phyloP scores from a whole-genome alignment of 2,113 vertebrate genomes.

The Polypterus senegalus region DNA sequence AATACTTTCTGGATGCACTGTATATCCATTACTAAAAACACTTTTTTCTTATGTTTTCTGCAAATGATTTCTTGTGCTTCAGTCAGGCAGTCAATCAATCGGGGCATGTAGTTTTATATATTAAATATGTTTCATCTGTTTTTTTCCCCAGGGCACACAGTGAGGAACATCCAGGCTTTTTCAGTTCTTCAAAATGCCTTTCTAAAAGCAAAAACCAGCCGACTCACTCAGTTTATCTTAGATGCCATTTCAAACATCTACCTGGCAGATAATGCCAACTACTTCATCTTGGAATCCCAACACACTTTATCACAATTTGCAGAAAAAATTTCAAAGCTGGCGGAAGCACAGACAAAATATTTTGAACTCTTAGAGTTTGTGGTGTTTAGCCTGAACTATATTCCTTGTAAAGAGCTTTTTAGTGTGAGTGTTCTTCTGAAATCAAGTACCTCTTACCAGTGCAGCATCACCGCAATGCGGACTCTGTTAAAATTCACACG shows the following conservation, averaged over 20 bases:
- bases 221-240: conserved; percentile 79
- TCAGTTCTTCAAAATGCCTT: conserved; percentile 91
- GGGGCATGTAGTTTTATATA: not conserved
- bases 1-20: no score
- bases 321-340: conserved; percentile 78
- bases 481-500: conserved; percentile 80
- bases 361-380: conserved; percentile 95
- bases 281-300: conserved; percentile 92
- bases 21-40: no score
- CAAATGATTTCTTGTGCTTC: no score
- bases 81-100: no score
- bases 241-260: conserved; percentile 91
- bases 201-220: conserved; percentile 79
- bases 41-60: no score
- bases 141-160: conserved; percentile 66
- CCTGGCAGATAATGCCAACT: conserved; percentile 83
- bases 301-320: conserved; percentile 90
- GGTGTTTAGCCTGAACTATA: conserved; percentile 92
- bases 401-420: conserved; percentile 96
- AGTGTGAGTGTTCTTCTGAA: conserved; percentile 94
- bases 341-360: conserved; percentile 86
- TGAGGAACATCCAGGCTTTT: conserved; percentile 91
- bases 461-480: conserved; percentile 77
- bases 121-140: conserved; percentile 18
- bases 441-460: conserved; percentile 74